Conservation (phyloP, 2,888 invertebrate genomes). For the Macrophya annulata region DNA sequence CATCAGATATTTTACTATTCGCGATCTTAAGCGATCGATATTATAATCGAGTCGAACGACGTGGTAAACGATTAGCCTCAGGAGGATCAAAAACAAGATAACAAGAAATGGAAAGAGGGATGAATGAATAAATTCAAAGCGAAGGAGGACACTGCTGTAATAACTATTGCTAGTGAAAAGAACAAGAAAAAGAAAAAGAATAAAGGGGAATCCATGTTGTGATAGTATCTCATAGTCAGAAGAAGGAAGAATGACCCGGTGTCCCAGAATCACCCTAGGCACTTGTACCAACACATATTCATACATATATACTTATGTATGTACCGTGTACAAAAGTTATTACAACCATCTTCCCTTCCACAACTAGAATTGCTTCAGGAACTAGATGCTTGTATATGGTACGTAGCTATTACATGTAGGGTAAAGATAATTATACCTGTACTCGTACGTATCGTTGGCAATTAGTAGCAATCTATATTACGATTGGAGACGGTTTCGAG, state of each 20-base stretch:
- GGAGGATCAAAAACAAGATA: neutral
- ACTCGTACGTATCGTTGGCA: slow-evolving; percentile 68
- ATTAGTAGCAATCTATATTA: slow-evolving; percentile 70
- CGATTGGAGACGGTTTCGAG: slow-evolving; percentile 70
- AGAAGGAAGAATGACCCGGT: slow-evolving; percentile 35
- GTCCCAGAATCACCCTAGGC: slow-evolving; percentile 37
- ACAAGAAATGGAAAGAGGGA: neutral
- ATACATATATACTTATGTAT: too few relatives aligned
- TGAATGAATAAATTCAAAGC: slow-evolving; percentile 6
- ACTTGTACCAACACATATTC: too few relatives aligned
- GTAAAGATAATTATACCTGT: slow-evolving; percentile 49
- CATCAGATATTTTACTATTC: neutral
- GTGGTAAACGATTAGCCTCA: neutral
- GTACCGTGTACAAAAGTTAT: neutral
- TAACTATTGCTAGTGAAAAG: slow-evolving; percentile 6
- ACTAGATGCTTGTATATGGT: neutral
- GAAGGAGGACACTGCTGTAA: slow-evolving; percentile 7
- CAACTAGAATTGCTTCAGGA: neutral
- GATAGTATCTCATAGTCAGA: neutral
- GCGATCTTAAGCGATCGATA: neutral
- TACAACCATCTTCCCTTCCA: neutral
- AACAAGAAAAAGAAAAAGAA: too few relatives aligned
- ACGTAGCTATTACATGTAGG: neutral
- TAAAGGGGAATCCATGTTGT: neutral
- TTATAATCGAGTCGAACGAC: neutral